Evolutionary conservation across 2,888 invertebrate species (phyloP), one percentile per base, ranked within the genome.

Genomic region (Spodoptera littoralis): DNA sequence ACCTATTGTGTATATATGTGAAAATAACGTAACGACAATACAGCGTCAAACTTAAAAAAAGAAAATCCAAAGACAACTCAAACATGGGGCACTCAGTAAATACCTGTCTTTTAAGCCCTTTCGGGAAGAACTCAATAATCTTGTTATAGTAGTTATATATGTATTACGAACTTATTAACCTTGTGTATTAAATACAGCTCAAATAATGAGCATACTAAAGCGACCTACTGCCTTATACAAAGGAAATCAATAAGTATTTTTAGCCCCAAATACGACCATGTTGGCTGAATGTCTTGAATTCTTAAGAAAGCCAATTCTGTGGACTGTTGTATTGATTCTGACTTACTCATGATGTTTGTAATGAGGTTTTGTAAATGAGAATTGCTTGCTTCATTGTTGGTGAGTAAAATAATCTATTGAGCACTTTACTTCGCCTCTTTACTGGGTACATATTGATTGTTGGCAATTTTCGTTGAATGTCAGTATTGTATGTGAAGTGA

Each of bases 201-300:
- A 71, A 65, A 55, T 58, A 58, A 58, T 58, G 52, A 61, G 41
- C 45, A n/a, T 49, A 52, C 49, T 48, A 46, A 30, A 54, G 8
- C 8, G 27, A 24, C 48, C 47, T 18, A 54, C 41, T 66, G 54
- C 45, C 45, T 46, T 56, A 47, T 54, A 58, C 24, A 22, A 46
- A 49, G 36, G 46, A 67, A 74, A 75, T 71, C 74, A 61, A 75
- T 74, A 61, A 13, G 54, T 65, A 74, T 70, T 74, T 74, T 65
- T 66, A 75, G 64, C 51, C 9, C 69, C 52, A 42, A 54, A 69
- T 30, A 49, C 22, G 49, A 41, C 43, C 46, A 44, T 42, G 57
- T 60, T 11, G 51, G 53, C 11, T 8, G 27, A 50, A 73, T 54
- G 24, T 50, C 18, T 47, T 56, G 52, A 57, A 63, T 42, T 50